Evolutionary conservation across 2,113 vertebrate species (phyloP).

Genomic region (Saimiri boliviensis): DNA sequence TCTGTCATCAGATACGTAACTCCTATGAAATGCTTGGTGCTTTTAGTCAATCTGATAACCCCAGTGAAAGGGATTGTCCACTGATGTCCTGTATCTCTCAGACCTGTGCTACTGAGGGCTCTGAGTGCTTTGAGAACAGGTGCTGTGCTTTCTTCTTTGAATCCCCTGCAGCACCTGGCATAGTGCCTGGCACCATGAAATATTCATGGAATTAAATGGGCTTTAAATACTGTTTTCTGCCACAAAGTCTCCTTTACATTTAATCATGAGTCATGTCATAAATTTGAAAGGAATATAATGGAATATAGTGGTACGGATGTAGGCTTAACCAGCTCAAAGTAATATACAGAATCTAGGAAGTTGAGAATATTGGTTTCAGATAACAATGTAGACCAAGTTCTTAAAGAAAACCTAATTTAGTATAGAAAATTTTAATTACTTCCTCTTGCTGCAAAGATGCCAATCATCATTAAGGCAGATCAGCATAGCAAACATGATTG

Average conservation of each 20-base stretch:
- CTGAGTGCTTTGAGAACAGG: not conserved
- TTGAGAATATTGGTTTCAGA: not conserved
- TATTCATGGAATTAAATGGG: not conserved
- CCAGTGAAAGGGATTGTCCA: not conserved
- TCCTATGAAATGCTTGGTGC: slow-evolving; percentile 49
- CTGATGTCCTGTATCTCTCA: not conserved
- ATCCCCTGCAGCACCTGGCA: not conserved
- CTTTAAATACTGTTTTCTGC: not conserved
- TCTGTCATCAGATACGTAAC: slow-evolving; percentile 45
- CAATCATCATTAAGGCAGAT: not conserved
- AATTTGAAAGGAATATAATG: not conserved
- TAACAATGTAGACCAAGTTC: not conserved
- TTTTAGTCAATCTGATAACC: not conserved
- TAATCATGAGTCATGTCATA: not conserved
- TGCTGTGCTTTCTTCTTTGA: not conserved
- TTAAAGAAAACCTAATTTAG: not conserved
- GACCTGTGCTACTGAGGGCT: not conserved
- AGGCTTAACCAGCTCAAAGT: not conserved
- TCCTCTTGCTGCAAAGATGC: not conserved
- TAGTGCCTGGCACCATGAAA: not conserved
- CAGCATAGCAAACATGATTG: not conserved
- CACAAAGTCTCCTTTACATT: not conserved
- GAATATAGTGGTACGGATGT: not conserved
- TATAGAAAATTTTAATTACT: not conserved
- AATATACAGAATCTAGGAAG: not conserved